Conservation (phyloP, 2,797 vertebrate species). For the Poecilia wingei region DNA sequence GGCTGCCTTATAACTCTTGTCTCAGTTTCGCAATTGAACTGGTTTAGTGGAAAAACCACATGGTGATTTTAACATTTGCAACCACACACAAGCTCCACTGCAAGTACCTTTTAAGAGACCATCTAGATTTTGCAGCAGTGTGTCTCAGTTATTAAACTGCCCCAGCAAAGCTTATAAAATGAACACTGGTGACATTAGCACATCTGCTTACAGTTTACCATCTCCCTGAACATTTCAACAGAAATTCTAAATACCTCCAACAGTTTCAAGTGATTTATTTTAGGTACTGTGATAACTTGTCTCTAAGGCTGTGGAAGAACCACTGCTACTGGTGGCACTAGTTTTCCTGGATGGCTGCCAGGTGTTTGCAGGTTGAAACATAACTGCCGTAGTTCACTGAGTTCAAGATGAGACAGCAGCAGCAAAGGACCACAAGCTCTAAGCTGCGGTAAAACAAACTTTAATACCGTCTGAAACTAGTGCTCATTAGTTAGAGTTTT, state of each 20-base stretch:
- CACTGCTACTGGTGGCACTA: background rate
- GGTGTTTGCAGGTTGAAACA: background rate
- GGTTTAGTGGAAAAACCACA: background rate
- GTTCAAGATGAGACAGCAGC: background rate
- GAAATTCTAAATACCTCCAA: background rate
- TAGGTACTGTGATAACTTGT: background rate
- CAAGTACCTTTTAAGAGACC: background rate
- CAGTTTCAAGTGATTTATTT: background rate
- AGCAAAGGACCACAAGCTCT: background rate
- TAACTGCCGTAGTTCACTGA: background rate
- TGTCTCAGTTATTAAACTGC: background rate
- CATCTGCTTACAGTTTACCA: background rate
- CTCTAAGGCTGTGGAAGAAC: background rate
- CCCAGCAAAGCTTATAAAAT: background rate
- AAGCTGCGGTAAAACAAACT: background rate
- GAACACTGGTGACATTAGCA: background rate
- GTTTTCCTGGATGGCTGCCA: background rate
- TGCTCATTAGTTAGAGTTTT: background rate
- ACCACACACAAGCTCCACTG: background rate
- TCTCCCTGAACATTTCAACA: background rate
- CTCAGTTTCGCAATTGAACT: background rate
- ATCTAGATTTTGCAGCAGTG: background rate
- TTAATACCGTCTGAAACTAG: background rate
- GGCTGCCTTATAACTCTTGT: background rate
- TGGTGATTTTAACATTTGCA: background rate